Base-by-base conservation (phyloP, 2,797 vertebrate species). In the Paramormyrops hopkinsi region DNA sequence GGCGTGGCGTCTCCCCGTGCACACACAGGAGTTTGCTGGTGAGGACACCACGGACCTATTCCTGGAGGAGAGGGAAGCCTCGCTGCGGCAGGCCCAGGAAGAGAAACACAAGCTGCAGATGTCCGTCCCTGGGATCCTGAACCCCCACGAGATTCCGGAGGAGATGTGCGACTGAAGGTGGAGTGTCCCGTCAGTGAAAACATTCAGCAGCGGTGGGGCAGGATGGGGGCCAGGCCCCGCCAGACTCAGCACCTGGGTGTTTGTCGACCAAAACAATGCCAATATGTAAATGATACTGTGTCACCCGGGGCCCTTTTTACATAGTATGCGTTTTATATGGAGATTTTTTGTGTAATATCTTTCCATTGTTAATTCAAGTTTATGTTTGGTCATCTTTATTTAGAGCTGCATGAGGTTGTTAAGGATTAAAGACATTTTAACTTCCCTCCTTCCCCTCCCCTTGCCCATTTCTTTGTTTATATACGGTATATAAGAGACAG, bases 41-140 rank as follows among this genome's bases (percentile, higher is more conserved):
- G 98, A 99, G 96, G 98, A 99, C 93, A 99, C 98, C 84, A 97
- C 98, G 3, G 98, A 99, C 93, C 94, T 99, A 44, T 99, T 99
- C 95, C 94, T 99, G 93, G 98, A 99, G 96, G 98, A 99, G 94
- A 95, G 98, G 92, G 98, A 99, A 95, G 94, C 97, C 48, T 95
- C 98, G n/a, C 96, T 99, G 91, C 97, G 98, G 85, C 98, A 99
- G 93, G 98, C 98, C 91, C 98, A 99, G 92, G 98, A 99, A 94
- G 98, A 99, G 93, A 99, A 99, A 93, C 98, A 99, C 96, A 99
- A 98, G 96, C 96, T 99, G 91, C 98, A 99, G 95, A 97, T 99
- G 97, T 99, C 98, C 14, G 98, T 99, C 91, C 98, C 98, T 73
- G 98, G 98, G 92, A 99, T 99, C 94, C 97, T 99, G 91, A 99